These are phyloP conservation scores for Lepidothrix coronata DNA, from an alignment of 2,113 vertebrate genomes.

Conservation along the genomic window DNA sequence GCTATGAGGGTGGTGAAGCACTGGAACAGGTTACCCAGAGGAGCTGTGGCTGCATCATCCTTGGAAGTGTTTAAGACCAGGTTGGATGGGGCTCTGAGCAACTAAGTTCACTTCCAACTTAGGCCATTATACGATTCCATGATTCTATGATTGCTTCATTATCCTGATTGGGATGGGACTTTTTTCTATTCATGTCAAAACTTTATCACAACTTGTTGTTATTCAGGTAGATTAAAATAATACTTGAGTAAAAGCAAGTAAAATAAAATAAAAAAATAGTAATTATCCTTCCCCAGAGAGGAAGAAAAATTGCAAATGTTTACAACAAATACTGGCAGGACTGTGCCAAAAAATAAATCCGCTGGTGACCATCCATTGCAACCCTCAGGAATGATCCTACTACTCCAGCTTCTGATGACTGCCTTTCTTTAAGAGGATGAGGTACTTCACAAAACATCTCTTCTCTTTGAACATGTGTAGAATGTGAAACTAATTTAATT, in stretches of 20 bases:
- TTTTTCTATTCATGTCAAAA: not conserved
- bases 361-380: not conserved
- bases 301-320: not conserved
- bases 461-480: not conserved
- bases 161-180: rapidly evolving
- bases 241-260: not conserved
- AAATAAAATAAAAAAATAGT: not conserved
- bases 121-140: not conserved
- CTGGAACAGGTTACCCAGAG: not conserved
- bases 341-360: not conserved
- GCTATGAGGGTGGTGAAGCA: not conserved
- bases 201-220: not conserved
- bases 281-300: not conserved
- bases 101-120: not conserved
- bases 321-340: not conserved
- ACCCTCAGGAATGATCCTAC: not conserved
- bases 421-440: not conserved
- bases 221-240: not conserved
- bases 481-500: not conserved
- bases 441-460: not conserved
- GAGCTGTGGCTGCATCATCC: not conserved
- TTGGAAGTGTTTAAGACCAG: not conserved
- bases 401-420: not conserved
- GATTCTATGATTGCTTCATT: not conserved
- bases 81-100: not conserved